Base-by-base conservation (phyloP, 2,113 vertebrate genomes). In the Spea bombifrons region DNA sequence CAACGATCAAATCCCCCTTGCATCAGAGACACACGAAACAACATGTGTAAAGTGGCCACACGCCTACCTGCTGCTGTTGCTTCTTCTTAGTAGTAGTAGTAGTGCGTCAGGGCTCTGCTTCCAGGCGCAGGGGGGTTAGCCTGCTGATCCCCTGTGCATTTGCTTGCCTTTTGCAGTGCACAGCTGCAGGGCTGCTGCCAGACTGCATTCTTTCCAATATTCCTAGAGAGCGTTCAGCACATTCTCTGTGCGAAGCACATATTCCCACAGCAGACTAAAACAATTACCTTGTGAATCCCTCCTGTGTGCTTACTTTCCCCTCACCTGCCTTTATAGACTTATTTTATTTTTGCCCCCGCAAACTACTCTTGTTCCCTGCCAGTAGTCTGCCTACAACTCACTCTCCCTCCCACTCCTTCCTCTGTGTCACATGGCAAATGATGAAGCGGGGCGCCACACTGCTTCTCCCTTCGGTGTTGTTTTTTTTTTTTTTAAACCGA, bases 241-340 rank as follows among this genome's bases (percentile, higher is more conserved):
- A 66, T 7, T 8, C 17, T 15, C 46, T 45, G n/a, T 10, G 61
- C 59, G 16, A 43, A 7, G 50, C 50, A 52, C 50, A 52, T 10
- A 59, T 12, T 59, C 15, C 55, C 55, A 59, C 55, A 59, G 10
- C 3, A 59, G 55, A 13, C 4, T 13, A 13, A 0, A 4, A 9
- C 55, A 59, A 13, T 59, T 59, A 5, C 55, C 15, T 13, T 59
- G 55, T 13, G 9, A 59, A 13, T 13, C 4, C 6, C 55, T 57
- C 49, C 61, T 53, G 17, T 78, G 45, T 78, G 74, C 53, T 57
- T 64, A 71, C 66, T 59, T 59, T 63, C 53, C 75, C 30, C 70
- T 67, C 77, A 80, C 77, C 77, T 80, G 77, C 63, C 61, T 80
- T 73, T 80, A 73, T 73, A 80, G 70, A 80, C 77, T 80, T 59